Percentiles rank a stretch among this genome's conserved stretches.
phyloP scores from a whole-genome alignment of 2,888 invertebrate species.

The Cactoblastis cactorum region DNA sequence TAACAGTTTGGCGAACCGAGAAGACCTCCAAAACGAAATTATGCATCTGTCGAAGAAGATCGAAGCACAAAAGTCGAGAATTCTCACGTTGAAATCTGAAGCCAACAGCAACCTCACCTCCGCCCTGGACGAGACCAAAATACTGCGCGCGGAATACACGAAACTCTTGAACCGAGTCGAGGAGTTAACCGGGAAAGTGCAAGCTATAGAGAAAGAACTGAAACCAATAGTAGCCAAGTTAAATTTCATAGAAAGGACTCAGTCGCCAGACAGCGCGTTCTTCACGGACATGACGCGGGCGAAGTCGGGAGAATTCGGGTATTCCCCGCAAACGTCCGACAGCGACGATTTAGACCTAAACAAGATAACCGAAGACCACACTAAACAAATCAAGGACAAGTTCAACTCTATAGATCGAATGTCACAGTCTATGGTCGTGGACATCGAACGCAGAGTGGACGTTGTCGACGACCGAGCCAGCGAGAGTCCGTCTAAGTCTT shows the following conservation, averaged over 20 bases:
- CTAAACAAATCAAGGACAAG: slow-evolving; percentile 64
- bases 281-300: slow-evolving; percentile 77
- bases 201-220: slow-evolving; percentile 83
- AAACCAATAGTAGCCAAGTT: slow-evolving; percentile 65
- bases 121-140: slow-evolving; percentile 84
- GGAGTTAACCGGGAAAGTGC: slow-evolving; percentile 83
- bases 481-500: slow-evolving; percentile 66
- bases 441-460: slow-evolving; percentile 58
- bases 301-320: slow-evolving; percentile 70
- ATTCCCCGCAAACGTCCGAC: slow-evolving; percentile 70
- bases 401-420: slow-evolving; percentile 75
- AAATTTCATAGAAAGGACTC: slow-evolving; percentile 65
- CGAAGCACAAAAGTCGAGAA: slow-evolving; percentile 81
- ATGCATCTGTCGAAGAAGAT: slow-evolving; percentile 82
- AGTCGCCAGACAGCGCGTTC: slow-evolving; percentile 72
- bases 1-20: slow-evolving; percentile 86
- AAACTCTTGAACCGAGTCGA: slow-evolving; percentile 78
- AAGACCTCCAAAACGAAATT: slow-evolving; percentile 89
- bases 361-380: slow-evolving; percentile 62
- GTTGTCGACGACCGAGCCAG: slow-evolving; percentile 40
- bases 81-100: slow-evolving; percentile 83
- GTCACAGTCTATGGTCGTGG: slow-evolving; percentile 76
- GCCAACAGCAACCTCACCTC: slow-evolving; percentile 82
- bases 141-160: slow-evolving; percentile 82
- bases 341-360: slow-evolving; percentile 65